Conservation (phyloP, 2,113 vertebrate species). For the Macrotus californicus region DNA sequence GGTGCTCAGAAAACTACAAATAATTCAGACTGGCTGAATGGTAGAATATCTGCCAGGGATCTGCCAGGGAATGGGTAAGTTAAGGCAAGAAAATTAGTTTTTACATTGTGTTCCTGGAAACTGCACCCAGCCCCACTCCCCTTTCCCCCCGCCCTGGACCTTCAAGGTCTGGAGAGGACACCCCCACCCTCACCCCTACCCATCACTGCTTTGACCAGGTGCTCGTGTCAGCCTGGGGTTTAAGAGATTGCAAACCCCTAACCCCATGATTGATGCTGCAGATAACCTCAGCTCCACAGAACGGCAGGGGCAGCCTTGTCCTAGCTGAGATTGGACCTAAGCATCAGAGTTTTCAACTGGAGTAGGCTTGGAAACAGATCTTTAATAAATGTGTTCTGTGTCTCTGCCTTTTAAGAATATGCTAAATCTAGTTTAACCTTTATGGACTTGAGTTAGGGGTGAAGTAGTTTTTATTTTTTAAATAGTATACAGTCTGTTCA, state of each 20-base stretch:
- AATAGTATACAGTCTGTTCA: neutral
- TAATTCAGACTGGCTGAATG: neutral
- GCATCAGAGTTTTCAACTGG: neutral
- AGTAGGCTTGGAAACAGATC: neutral
- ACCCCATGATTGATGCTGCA: neutral
- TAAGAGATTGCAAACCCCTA: neutral
- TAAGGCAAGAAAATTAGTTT: neutral
- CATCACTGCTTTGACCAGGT: accelerated
- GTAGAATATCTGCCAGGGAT: neutral
- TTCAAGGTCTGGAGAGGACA: neutral
- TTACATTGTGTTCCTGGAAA: neutral
- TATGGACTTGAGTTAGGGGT: neutral
- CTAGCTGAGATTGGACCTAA: neutral
- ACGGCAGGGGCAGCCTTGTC: neutral
- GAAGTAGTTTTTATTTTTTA: neutral
- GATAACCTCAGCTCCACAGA: neutral
- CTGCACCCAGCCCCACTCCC: no score
- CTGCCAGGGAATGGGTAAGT: neutral
- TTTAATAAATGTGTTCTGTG: neutral
- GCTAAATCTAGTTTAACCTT: neutral
- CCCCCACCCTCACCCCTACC: neutral
- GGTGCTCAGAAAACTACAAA: neutral
- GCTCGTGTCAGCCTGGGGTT: neutral
- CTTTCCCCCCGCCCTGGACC: accelerated
- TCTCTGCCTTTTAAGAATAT: neutral